Evolutionary conservation across 2,888 invertebrate genomes (phyloP).

Genomic region (Julus scanicus): DNA sequence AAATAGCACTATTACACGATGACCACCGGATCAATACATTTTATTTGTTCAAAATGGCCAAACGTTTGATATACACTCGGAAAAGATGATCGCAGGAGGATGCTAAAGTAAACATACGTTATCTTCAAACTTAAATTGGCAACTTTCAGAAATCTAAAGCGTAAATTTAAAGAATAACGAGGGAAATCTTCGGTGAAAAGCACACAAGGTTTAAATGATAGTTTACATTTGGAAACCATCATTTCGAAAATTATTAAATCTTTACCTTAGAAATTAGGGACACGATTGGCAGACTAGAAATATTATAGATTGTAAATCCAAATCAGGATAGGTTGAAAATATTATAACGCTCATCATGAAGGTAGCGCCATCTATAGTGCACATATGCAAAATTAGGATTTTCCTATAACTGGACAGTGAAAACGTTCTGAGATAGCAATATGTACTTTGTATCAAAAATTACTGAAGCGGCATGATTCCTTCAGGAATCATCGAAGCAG

Average conservation of each 20-base stretch:
- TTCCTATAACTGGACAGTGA: not conserved
- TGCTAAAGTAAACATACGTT: not conserved
- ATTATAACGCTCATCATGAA: not conserved
- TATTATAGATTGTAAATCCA: too few species aligned
- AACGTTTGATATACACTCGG: not conserved
- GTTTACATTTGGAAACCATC: too few species aligned
- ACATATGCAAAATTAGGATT: not conserved
- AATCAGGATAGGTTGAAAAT: too few species aligned
- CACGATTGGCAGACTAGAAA: too few species aligned
- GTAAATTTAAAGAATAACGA: not conserved
- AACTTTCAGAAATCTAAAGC: not conserved
- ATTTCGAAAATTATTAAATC: too few species aligned
- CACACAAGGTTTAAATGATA: too few species aligned
- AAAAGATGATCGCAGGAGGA: not conserved
- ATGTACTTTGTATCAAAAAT: not conserved
- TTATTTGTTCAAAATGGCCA: not conserved
- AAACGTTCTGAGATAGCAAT: not conserved
- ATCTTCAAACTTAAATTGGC: not conserved
- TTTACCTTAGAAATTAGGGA: too few species aligned
- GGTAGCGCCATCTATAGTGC: not conserved
- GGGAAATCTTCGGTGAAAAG: too few species aligned
- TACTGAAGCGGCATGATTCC: conserved; percentile 9
- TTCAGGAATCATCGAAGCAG: not conserved
- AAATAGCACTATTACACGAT: not conserved
- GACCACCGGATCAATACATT: conserved; percentile 24